Conservation (phyloP, 2,113 vertebrate genomes). For the Tenebrosternarchus preto region DNA sequence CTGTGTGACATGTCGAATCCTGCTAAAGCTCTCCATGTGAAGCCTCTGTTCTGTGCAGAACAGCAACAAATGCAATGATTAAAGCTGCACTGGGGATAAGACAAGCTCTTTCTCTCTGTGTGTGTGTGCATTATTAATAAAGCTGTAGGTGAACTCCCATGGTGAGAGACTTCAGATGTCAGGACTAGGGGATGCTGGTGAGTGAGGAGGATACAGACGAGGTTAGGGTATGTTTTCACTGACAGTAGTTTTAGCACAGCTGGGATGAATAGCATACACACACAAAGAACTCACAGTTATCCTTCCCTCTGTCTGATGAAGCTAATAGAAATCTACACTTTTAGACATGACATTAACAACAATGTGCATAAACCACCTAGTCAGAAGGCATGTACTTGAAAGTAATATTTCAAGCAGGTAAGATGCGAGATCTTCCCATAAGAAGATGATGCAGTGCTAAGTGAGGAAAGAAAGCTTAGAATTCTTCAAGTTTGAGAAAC, state of each 20-base stretch:
- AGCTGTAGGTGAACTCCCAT: conserved; percentile 40
- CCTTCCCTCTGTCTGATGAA: background rate
- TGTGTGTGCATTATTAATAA: conserved; percentile 41
- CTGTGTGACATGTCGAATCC: conserved; percentile 50
- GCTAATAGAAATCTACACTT: no score
- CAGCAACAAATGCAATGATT: conserved; percentile 50
- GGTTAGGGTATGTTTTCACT: background rate
- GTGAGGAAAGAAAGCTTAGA: no score
- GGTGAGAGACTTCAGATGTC: conserved; percentile 40
- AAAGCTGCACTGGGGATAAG: conserved; percentile 41
- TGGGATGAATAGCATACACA: conserved; percentile 49
- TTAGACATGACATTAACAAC: no score
- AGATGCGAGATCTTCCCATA: no score
- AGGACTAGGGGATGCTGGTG: conserved; percentile 50
- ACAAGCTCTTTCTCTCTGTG: conserved; percentile 35
- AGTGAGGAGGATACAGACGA: conserved; percentile 40
- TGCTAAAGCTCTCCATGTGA: conserved; percentile 43
- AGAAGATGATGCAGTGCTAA: no score
- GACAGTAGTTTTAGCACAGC: conserved; percentile 26
- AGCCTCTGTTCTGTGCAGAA: conserved; percentile 35
- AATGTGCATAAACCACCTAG: no score
- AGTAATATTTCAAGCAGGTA: no score
- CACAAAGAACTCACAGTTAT: background rate
- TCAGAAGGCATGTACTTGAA: no score
- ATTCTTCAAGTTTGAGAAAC: background rate